A percentile compares a stretch with the other conserved stretches of the same genome.
Conservation (phyloP, 2,888 invertebrate genomes). For the Sinotaia quadrata region DNA sequence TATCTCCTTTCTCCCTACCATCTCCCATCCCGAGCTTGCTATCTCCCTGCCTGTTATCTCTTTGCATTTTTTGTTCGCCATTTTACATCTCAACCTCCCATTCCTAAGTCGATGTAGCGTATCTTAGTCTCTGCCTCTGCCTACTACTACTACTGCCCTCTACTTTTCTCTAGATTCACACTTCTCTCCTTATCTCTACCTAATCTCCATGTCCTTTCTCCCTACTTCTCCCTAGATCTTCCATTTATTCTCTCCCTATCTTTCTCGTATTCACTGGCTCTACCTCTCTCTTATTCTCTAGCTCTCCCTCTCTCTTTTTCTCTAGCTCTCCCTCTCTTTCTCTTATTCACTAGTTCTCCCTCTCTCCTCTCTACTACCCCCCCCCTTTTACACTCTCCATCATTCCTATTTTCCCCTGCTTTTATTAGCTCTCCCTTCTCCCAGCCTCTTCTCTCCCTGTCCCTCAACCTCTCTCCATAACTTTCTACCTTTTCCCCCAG, state of each 20-base stretch:
- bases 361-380: slow-evolving; percentile 7
- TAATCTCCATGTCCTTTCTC: background rate
- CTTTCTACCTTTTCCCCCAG: no score
- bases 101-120: no score
- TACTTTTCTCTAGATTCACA: no score
- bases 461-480: background rate
- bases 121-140: no score
- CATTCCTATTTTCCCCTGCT: background rate
- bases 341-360: slow-evolving; percentile 16
- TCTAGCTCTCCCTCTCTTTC: slow-evolving; percentile 13
- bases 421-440: background rate
- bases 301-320: slow-evolving; percentile 16
- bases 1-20: background rate
- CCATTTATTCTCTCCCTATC: background rate
- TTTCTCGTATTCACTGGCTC: background rate
- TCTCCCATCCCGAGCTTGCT: background rate
- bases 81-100: no score
- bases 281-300: slow-evolving; percentile 12
- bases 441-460: background rate
- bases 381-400: slow-evolving; percentile 3
- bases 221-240: background rate
- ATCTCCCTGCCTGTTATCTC: slow-evolving; percentile 1
- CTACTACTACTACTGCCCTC: no score
- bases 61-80: no score
- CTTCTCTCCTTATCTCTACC: slow-evolving; percentile 1